phyloP scores from a whole-genome alignment of 2,888 invertebrate species.

The Archips xylosteana region DNA sequence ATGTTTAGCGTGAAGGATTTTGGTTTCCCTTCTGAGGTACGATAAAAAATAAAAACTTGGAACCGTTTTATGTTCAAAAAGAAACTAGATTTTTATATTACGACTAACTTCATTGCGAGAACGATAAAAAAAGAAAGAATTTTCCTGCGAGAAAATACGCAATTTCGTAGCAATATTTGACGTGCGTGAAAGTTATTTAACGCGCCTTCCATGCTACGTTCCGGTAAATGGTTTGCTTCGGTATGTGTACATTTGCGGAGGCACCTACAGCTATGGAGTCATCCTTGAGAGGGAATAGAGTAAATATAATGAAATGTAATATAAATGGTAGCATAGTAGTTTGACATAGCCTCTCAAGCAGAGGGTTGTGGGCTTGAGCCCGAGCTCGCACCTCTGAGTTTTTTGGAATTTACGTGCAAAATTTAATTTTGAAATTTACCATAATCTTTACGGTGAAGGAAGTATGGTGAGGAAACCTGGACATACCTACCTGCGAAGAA shows the following conservation, averaged over 20 bases:
- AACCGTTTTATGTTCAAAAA: neutral
- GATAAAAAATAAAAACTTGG: no score
- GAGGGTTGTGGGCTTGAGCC: no score
- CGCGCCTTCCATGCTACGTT: neutral
- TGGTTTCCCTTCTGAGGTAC: no score
- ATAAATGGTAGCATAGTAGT: no score
- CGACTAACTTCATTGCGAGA: neutral
- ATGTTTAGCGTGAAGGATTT: neutral
- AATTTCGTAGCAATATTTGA: conserved; percentile 20
- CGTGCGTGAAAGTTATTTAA: conserved; percentile 18
- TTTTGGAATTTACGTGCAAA: no score
- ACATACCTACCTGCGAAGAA: no score
- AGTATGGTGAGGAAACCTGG: no score
- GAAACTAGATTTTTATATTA: neutral
- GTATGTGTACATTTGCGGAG: neutral
- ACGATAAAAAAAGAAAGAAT: neutral
- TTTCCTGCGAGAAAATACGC: conserved; percentile 1
- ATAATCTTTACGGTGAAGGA: no score
- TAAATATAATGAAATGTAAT: neutral
- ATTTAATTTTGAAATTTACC: no score
- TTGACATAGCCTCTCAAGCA: no score
- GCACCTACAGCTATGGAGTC: neutral
- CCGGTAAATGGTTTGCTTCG: neutral
- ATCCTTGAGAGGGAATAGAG: neutral
- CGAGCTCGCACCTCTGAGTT: no score